Evolutionary conservation across 2,797 vertebrate species (phyloP), one percentile per base, ranked within the genome.

Genomic region (Cheirogaleus major): DNA sequence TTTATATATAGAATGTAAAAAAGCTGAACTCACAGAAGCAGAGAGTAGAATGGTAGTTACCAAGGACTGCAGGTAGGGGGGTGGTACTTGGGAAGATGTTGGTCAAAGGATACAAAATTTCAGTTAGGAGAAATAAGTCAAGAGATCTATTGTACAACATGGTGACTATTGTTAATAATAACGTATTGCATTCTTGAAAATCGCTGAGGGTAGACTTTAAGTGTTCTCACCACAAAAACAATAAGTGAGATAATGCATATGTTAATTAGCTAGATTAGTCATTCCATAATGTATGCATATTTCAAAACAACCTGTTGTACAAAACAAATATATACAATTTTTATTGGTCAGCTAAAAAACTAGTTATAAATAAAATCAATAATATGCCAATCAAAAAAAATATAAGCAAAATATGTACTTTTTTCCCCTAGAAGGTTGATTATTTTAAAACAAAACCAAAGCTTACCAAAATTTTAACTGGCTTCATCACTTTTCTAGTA

Each of bases 401-500:
- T 27, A 69, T 25, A 9, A 57, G n/a, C 17, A 88, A 94, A 92
- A 70, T 13, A 30, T 15, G 15, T 67, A 50, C 55, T 38, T 38
- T 45, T 92, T 57, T 45, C 12, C 30, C 2, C 50, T 81, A 67
- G 35, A 91, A 69, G 43, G 20, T 25, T 94, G 18, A 73, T 69
- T 67, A 86, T 76, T 78, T 96, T 89, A 48, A 94, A 87, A 85
- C 32, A 70, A 95, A 95, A 94, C 0, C 38, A 93, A 78, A 79
- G 38, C 98, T 98, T 95, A 99, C 99, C 98, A 98, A 98, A 97
- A 99, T 98, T 97, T 96, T 98, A 57, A 99, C 96, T 18, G 99
- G 98, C 38, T 98, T 98, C 50, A 99, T 79, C 67, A 99, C 98
- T 98, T 98, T 99, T 97, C 99, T 99, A 80, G 98, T 97, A 96